Evolutionary conservation across 2,113 vertebrate species (phyloP).

Genomic region (Eclectus roratus): DNA sequence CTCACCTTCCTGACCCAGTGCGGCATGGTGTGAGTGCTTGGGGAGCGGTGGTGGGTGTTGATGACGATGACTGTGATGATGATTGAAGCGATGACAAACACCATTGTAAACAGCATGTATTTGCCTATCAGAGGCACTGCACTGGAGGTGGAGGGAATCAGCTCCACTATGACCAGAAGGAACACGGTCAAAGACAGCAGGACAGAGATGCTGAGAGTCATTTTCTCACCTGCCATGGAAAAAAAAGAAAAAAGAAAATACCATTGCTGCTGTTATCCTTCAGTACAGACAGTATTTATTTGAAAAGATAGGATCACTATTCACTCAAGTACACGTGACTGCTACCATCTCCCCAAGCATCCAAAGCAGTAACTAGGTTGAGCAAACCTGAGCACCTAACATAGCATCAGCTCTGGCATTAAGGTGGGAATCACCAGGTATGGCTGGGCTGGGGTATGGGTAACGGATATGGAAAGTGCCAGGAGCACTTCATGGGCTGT

Average conservation of each 20-base stretch:
- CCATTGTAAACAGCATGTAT: conserved; percentile 99
- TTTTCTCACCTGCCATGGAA: conserved; percentile 88
- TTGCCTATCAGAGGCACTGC: conserved; percentile 96
- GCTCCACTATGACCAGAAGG: conserved; percentile 96
- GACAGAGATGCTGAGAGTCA: conserved; percentile 97
- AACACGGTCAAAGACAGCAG: conserved; percentile 96
- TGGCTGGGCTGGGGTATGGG: background rate
- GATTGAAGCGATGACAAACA: conserved; percentile 95
- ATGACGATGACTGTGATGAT: conserved; percentile 97
- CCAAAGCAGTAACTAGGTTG: background rate
- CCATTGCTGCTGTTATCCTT: background rate
- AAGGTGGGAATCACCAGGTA: background rate
- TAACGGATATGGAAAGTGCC: background rate
- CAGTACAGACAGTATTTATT: background rate
- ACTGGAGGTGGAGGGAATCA: conserved; percentile 96
- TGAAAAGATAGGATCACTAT: background rate
- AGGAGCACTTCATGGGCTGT: background rate
- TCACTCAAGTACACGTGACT: background rate
- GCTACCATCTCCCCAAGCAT: background rate
- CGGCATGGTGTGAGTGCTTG: conserved; percentile 95
- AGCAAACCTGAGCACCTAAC: background rate
- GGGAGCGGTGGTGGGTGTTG: conserved; percentile 96
- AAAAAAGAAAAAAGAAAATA: background rate
- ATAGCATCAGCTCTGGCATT: background rate
- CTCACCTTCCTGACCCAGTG: conserved; percentile 94